A percentile compares a stretch with the other conserved stretches of the same genome.
These are phyloP conservation scores for Sparus aurata DNA, from an alignment of 2,797 vertebrate species.

Conservation along the genomic window DNA sequence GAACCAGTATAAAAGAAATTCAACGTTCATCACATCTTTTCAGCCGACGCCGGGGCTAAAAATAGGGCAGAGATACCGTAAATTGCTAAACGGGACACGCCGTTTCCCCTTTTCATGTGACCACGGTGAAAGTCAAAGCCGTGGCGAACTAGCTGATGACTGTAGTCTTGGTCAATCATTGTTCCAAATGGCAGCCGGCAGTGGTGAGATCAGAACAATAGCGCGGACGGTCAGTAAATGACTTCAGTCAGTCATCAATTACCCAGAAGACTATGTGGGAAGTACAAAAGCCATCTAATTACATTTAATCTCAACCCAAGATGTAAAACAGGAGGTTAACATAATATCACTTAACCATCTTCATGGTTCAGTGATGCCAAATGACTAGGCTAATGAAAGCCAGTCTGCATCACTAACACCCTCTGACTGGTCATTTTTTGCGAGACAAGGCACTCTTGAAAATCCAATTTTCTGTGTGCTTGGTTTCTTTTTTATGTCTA, in stretches of 20 bases:
- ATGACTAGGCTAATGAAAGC: constrained; percentile 87
- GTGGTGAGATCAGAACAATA: constrained; percentile 73
- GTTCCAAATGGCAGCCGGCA: constrained; percentile 61
- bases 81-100: constrained; percentile 52
- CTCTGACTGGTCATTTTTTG: constrained; percentile 84
- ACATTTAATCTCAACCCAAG: constrained; percentile 84
- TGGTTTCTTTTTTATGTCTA: constrained; percentile 83
- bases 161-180: constrained; percentile 61
- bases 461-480: constrained; percentile 88
- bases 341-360: constrained; percentile 89
- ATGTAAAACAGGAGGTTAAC: constrained; percentile 89
- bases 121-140: constrained; percentile 54
- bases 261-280: constrained; percentile 70
- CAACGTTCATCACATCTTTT: constrained; percentile 62
- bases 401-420: constrained; percentile 84
- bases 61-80: constrained; percentile 56
- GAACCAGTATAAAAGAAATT: constrained; percentile 35
- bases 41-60: constrained; percentile 31
- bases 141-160: constrained; percentile 46
- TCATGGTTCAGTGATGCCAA: constrained; percentile 86
- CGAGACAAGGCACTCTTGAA: constrained; percentile 84
- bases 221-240: constrained; percentile 69
- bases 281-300: constrained; percentile 86
- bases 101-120: constrained; percentile 51
- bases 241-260: constrained; percentile 83